Percentiles rank a stretch among this genome's conserved stretches.
Evolutionary conservation across 2,888 invertebrate species (phyloP).

Genomic region (Apoderus coryli): DNA sequence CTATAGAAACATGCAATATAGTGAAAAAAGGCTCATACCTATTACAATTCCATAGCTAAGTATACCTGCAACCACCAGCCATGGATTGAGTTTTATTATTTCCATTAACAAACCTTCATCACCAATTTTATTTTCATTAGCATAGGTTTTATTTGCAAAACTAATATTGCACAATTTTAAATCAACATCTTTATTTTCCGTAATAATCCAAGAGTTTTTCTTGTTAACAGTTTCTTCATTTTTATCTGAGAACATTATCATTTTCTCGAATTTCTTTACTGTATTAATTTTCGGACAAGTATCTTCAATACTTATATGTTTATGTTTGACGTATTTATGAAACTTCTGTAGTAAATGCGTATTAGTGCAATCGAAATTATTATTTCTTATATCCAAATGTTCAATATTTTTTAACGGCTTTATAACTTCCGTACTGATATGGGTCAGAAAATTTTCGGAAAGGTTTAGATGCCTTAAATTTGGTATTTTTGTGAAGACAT

Average conservation of each 20-base stretch:
- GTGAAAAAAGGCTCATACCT: too few relatives aligned
- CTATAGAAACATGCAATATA: too few relatives aligned
- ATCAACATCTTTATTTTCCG: slow-evolving; percentile 34
- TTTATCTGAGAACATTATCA: slow-evolving; percentile 32
- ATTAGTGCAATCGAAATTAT: slow-evolving; percentile 42
- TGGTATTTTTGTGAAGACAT: slow-evolving; percentile 38
- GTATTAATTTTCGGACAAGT: too few relatives aligned
- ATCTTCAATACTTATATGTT: slow-evolving; percentile 34
- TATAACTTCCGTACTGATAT: slow-evolving; percentile 36
- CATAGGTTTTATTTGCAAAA: too few relatives aligned
- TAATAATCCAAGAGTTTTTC: slow-evolving; percentile 28
- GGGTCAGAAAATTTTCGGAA: slow-evolving; percentile 44
- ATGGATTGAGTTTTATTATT: slow-evolving; percentile 15
- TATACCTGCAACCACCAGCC: slow-evolving; percentile 10
- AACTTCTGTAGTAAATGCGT: slow-evolving; percentile 29
- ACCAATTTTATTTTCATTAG: slow-evolving; percentile 1
- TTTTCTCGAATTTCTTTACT: slow-evolving; percentile 32
- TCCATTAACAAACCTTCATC: slow-evolving; percentile 12
- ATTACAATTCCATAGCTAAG: slow-evolving; percentile 15
- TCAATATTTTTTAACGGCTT: slow-evolving; percentile 36
- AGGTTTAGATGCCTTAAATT: slow-evolving; percentile 42
- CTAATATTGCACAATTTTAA: too few relatives aligned
- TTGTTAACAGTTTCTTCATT: slow-evolving; percentile 6
- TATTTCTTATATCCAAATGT: slow-evolving; percentile 36
- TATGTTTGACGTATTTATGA: slow-evolving; percentile 33